These are phyloP conservation scores for Characodon lateralis DNA, from an alignment of 2,797 vertebrate genomes.

Conservation along the genomic window DNA sequence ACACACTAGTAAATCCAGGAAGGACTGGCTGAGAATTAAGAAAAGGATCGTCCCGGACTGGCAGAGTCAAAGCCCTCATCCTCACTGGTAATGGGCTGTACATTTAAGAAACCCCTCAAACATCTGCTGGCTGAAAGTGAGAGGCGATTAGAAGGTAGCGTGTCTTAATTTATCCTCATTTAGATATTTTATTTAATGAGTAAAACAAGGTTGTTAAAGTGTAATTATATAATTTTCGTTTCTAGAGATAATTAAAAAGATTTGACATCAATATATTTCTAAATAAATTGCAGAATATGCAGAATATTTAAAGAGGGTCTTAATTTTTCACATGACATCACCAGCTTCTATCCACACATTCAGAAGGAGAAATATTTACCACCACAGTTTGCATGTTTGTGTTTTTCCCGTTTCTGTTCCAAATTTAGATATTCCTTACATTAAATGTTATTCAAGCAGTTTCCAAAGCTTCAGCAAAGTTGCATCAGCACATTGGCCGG, in stretches of 20 bases:
- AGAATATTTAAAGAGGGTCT: background rate
- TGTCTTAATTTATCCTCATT: background rate
- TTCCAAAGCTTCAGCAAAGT: conserved; percentile 68
- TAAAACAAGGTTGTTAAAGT: background rate
- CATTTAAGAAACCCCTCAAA: background rate
- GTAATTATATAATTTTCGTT: background rate
- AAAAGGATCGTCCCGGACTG: background rate
- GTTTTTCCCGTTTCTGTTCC: background rate
- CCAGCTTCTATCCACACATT: background rate
- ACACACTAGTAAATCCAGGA: background rate
- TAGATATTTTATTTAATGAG: background rate
- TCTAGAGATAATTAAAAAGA: background rate
- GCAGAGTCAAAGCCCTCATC: background rate
- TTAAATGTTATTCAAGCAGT: conserved; percentile 48
- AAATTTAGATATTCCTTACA: conserved; percentile 41
- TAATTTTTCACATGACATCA: background rate
- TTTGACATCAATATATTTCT: background rate
- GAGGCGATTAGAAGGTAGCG: background rate
- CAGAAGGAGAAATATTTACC: conserved; percentile 1
- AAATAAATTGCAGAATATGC: background rate
- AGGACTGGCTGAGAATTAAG: background rate
- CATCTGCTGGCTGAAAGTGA: background rate
- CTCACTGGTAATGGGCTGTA: background rate
- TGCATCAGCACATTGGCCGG: conserved; percentile 66
- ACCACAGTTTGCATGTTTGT: background rate